Conservation (phyloP, 2,113 vertebrate species). For the Sarotherodon lohbergeri region DNA sequence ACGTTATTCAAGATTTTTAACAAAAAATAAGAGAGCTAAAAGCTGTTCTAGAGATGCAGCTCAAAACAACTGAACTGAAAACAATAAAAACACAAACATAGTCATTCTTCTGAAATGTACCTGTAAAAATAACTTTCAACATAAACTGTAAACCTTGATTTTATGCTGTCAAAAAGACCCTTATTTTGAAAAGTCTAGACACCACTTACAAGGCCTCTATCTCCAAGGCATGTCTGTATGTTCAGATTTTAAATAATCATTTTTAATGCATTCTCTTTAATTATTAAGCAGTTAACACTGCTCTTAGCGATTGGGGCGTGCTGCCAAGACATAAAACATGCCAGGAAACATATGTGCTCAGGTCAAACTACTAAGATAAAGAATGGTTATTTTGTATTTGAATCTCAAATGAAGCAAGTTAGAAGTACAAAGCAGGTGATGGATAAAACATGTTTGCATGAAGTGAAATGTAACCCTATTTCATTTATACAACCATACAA, state of each 20-base stretch:
- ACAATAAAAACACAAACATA: accelerated
- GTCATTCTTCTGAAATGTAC: not conserved
- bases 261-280: accelerated
- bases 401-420: not conserved
- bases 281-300: not conserved
- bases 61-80: not conserved
- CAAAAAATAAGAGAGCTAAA: accelerated
- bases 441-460: not conserved
- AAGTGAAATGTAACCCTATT: not conserved
- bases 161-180: not conserved
- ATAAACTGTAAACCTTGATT: not conserved
- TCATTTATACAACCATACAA: not conserved
- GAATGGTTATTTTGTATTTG: not conserved
- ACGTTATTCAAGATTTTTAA: accelerated
- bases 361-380: accelerated
- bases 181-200: not conserved
- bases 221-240: accelerated
- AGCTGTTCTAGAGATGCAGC: not conserved
- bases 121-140: not conserved
- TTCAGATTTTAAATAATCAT: not conserved
- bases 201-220: accelerated
- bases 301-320: not conserved
- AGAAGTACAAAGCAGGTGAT: no score
- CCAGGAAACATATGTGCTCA: not conserved
- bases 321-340: not conserved